Base-by-base conservation (phyloP, 2,113 vertebrate genomes). In the Tragelaphus strepsiceros region DNA sequence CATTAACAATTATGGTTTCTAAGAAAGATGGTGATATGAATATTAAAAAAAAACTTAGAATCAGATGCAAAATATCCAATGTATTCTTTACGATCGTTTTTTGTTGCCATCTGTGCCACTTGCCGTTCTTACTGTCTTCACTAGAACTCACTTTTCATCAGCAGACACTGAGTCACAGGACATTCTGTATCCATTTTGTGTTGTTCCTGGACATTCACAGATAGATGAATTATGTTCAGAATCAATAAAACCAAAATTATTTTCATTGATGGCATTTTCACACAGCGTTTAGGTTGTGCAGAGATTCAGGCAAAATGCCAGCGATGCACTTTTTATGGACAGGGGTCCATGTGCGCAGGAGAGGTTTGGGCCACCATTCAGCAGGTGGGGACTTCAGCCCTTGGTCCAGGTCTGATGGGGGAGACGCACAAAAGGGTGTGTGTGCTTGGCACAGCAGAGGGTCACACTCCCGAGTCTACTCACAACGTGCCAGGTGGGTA, bases 321-420 rank as follows among this genome's bases (percentile, higher is more conserved):
- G 17, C 2, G n/a, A 16, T 15, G 28, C 35, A 0, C 32, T 71
- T 81, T 74, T 51, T 26, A 9, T 22, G 67, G 35, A 46, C 54
- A 16, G 39, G 39, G 24, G 53, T 19, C 22, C 32, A 4, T 6
- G 80, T 26, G 6, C 30, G 32, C 8, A 17, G 16, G 16, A 54
- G 46, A 53, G 15, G 4, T 2, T 0, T 2, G 15, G 14, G 9
- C 3, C 21, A 2, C 13, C 16, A 0, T 4, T 74, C n/a, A 6
- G 14, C 30, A n/a, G 7, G 26, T 19, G 51, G 56, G 13, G 19
- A 16, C 13, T 14, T 21, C 13, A 24, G 12, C 35, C 6, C 17
- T 32, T 21, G 43, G 21, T 15, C 1, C 16, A 0, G 3, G 3
- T 19, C 26, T 5, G 1, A 35, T 71, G 83, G 15, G 30, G 26